A percentile compares a stretch with the other conserved stretches of the same genome.
These are phyloP conservation scores for human (Homo sapiens) DNA, from an alignment of 2,113 vertebrate genomes.

Conservation along the genomic window DNA sequence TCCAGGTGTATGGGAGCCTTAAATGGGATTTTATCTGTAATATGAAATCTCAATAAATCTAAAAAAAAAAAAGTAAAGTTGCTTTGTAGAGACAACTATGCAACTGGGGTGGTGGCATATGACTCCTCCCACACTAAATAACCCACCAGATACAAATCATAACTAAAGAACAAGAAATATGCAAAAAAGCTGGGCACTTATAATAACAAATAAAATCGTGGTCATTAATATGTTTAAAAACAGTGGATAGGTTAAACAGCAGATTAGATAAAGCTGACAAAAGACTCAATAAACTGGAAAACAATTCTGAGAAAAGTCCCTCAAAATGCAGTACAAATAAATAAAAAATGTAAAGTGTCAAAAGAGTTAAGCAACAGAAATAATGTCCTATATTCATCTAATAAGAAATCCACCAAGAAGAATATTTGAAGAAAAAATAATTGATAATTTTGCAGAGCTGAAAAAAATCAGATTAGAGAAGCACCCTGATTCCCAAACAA, in stretches of 20 bases:
- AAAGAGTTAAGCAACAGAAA: background rate
- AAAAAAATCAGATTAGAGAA: background rate
- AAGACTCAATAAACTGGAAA: background rate
- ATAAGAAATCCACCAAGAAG: background rate
- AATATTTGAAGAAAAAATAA: background rate
- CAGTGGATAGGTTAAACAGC: background rate
- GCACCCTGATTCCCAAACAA: background rate
- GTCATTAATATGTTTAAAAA: background rate
- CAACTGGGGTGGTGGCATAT: background rate
- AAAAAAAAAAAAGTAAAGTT: background rate
- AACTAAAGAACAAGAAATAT: background rate
- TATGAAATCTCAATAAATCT: background rate
- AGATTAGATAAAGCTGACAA: background rate
- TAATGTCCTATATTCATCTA: background rate
- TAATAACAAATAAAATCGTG: background rate
- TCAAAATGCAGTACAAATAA: background rate
- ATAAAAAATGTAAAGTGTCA: background rate
- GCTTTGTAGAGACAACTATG: background rate
- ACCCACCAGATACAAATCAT: background rate
- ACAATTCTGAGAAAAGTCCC: background rate
- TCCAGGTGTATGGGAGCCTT: background rate
- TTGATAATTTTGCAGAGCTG: background rate
- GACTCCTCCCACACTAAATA: background rate
- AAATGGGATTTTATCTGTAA: background rate
- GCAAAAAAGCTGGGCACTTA: background rate